Evolutionary conservation across 2,113 vertebrate genomes (phyloP).

Genomic region (Ahaetulla prasina): DNA sequence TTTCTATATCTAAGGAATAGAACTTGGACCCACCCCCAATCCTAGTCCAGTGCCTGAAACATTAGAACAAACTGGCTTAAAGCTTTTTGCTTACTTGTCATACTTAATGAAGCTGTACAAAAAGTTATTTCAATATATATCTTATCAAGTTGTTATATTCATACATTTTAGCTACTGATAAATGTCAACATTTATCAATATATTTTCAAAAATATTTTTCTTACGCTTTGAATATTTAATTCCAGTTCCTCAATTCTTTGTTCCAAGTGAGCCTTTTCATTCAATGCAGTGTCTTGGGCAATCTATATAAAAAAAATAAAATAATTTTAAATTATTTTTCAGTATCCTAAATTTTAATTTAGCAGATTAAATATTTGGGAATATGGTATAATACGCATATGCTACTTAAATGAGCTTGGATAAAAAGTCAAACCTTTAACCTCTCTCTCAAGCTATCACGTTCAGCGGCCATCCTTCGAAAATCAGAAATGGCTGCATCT

Average conservation of each 20-base stretch:
- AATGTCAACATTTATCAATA: neutral
- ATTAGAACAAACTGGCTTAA: neutral
- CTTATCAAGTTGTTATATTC: neutral
- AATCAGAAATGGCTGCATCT: slow-evolving; percentile 68
- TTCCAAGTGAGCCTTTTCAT: slow-evolving; percentile 76
- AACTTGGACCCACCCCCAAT: neutral
- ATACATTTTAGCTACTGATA: neutral
- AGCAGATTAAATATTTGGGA: neutral
- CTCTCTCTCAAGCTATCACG: slow-evolving; percentile 73
- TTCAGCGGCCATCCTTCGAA: slow-evolving; percentile 76
- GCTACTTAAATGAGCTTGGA: neutral
- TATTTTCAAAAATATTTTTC: slow-evolving; percentile 28
- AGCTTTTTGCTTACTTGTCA: neutral
- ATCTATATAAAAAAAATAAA: slow-evolving; percentile 69
- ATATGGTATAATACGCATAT: neutral
- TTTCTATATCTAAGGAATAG: neutral
- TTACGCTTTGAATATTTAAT: slow-evolving; percentile 71
- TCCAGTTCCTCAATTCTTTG: slow-evolving; percentile 79
- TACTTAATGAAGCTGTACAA: neutral
- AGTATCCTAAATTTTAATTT: neutral
- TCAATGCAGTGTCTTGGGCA: slow-evolving; percentile 75
- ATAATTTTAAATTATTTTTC: neutral
- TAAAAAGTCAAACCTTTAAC: slow-evolving; percentile 65
- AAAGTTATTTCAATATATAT: neutral
- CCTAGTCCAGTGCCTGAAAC: neutral